Evolutionary conservation across 2,888 invertebrate species (phyloP), one percentile per base, ranked within the genome.

Genomic region (Linhomoeus sp.): DNA sequence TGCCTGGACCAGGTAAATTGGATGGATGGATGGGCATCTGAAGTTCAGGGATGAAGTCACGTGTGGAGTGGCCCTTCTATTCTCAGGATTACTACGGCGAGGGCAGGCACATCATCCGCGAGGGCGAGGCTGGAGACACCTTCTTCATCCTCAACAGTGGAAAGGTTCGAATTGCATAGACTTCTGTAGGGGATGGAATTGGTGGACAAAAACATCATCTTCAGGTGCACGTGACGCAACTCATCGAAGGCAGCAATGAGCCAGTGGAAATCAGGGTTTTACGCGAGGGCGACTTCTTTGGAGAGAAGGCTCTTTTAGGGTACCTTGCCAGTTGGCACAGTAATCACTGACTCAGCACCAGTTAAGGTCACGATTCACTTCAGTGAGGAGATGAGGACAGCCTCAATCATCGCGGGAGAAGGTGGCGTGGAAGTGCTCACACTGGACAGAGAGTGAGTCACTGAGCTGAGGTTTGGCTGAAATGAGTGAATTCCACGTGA

Each of bases 81-180:
- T n/a, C n/a, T n/a, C 54, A 81, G 76, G 81, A 83, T 67, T 82
- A 81, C 64, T 86, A 80, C 66, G 75, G 77, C 25, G 75, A 80
- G 2, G 80, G 79, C 2, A 77, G 78, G 0, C 76, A 76, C 50
- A 84, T 87, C 49, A 78, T 87, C 14, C 73, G 78, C 0, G 83
- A 87, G 67, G 86, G 85, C 0, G 83, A 83, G 55, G 73, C 75
- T 29, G 86, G 86, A 2, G 82, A 86, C 64, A 83, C 82, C 56
- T 87, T 87, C 69, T 87, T 80, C 62, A 84, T 87, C 49, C 83
- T 87, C 58, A 78, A 81, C 52, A 81, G 80, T 7, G 29, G 29
- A 5, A 12, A 12, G 7, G 29, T 29, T n/a, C n/a, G n/a, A n/a
- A n/a, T n/a, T n/a, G n/a, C n/a, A n/a, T n/a, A n/a, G 29, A 29